Percentiles rank a stretch among this genome's conserved stretches.
Conservation (phyloP, 2,888 invertebrate genomes). For the Laspeyria flexula region DNA sequence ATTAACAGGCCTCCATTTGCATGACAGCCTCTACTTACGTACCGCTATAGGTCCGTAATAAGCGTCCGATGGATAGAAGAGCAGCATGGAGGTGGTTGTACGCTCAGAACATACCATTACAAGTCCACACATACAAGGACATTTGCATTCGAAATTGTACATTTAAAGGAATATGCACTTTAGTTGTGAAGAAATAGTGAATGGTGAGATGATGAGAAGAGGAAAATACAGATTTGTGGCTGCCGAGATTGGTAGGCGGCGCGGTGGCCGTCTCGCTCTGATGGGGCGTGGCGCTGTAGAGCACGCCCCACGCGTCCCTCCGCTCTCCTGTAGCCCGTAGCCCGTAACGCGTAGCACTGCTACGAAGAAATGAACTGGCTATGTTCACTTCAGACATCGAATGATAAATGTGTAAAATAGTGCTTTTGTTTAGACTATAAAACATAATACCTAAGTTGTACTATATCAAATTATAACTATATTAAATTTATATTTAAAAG, state of each 20-base stretch:
- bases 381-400: constrained; percentile 38
- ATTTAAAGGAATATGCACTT: constrained; percentile 49
- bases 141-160: constrained; percentile 8
- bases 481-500: too few relatives aligned
- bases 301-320: constrained; percentile 68
- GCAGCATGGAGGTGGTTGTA: constrained; percentile 63
- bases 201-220: constrained; percentile 33
- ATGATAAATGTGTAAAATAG: constrained; percentile 27
- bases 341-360: constrained; percentile 49
- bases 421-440: constrained; percentile 2
- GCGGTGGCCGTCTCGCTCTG: constrained; percentile 66
- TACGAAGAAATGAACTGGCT: constrained; percentile 37
- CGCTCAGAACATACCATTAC: constrained; percentile 51
- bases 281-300: constrained; percentile 70
- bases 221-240: constrained; percentile 52
- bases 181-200: constrained; percentile 45
- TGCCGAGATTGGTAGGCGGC: constrained; percentile 70
- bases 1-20: constrained; percentile 86
- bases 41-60: constrained; percentile 70
- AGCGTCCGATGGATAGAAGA: constrained; percentile 56
- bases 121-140: constrained; percentile 26
- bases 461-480: too few relatives aligned
- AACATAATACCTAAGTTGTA: too few relatives aligned
- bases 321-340: constrained; percentile 48
- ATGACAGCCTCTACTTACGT: constrained; percentile 76